Conservation (phyloP, 2,797 vertebrate species). For the Oryzias dopingdopingensis region DNA sequence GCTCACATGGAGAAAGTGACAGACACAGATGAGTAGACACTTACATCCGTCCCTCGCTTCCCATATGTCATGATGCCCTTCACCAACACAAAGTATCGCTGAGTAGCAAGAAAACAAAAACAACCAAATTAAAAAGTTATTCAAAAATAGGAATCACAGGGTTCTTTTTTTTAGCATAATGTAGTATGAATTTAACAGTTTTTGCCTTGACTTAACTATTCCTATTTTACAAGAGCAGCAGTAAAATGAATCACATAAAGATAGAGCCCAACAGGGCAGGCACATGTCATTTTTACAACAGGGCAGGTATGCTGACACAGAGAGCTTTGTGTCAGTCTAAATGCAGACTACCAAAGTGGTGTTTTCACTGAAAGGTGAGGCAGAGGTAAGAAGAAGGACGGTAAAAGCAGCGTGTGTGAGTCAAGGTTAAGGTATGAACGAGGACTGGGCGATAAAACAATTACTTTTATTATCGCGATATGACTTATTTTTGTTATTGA, state of each 20-base stretch:
- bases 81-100: slow-evolving; percentile 96
- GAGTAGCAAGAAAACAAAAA: slow-evolving; percentile 35
- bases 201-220: slow-evolving; percentile 8
- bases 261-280: slow-evolving; percentile 5
- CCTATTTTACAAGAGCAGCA: slow-evolving; percentile 18
- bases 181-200: neutral
- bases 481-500: too few relatives aligned
- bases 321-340: slow-evolving; percentile 1
- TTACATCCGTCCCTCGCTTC: slow-evolving; percentile 87
- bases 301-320: slow-evolving; percentile 1
- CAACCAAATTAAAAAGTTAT: neutral
- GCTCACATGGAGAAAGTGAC: neutral
- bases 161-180: slow-evolving; percentile 4
- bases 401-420: slow-evolving; percentile 37
- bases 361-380: slow-evolving; percentile 19
- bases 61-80: slow-evolving; percentile 94
- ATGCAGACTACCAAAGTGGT: slow-evolving; percentile 5
- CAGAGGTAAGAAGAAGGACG: slow-evolving; percentile 30
- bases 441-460: too few relatives aligned
- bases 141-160: neutral
- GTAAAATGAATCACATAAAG: slow-evolving; percentile 4
- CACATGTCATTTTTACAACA: slow-evolving; percentile 20
- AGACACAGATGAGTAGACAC: slow-evolving; percentile 57
- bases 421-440: slow-evolving; percentile 14
- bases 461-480: too few relatives aligned